These are phyloP conservation scores for Sebastes baramenuke DNA, from an alignment of 2,797 vertebrate species.

Conservation along the genomic window DNA sequence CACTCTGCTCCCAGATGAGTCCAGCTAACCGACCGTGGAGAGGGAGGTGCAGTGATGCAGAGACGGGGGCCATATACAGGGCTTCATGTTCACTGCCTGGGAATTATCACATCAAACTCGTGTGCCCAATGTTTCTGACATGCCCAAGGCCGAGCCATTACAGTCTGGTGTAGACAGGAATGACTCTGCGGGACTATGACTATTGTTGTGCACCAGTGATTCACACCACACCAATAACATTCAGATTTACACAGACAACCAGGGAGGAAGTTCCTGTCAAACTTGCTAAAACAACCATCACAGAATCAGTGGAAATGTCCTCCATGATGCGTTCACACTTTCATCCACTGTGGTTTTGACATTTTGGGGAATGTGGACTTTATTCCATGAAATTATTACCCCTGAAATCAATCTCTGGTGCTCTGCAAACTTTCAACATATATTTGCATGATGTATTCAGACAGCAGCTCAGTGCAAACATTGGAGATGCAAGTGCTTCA, in stretches of 20 bases:
- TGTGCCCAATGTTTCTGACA: constrained; percentile 66
- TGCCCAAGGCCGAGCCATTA: constrained; percentile 48
- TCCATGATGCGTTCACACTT: constrained; percentile 16
- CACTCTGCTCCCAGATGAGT: constrained; percentile 38
- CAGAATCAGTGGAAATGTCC: constrained; percentile 8
- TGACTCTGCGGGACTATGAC: constrained; percentile 56
- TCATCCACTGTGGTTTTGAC: not conserved
- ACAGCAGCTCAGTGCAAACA: not conserved
- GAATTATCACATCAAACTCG: constrained; percentile 77
- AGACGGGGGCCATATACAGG: constrained; percentile 51
- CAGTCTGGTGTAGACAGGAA: constrained; percentile 53
- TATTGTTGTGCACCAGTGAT: constrained; percentile 69
- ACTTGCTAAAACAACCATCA: constrained; percentile 42
- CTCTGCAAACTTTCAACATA: not conserved
- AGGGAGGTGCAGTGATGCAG: constrained; percentile 59
- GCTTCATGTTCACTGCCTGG: constrained; percentile 63
- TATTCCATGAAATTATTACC: constrained; percentile 13
- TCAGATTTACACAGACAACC: constrained; percentile 51
- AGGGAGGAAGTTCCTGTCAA: constrained; percentile 46
- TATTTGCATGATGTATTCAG: constrained; percentile 52
- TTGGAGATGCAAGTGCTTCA: not conserved
- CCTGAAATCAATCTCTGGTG: constrained; percentile 18
- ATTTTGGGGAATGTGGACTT: constrained; percentile 19
- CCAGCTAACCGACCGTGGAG: constrained; percentile 32
- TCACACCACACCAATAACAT: constrained; percentile 57